A percentile compares a stretch with the other conserved stretches of the same genome.
Conservation (phyloP, 2,888 invertebrate species). For the Polymixis flavicincta region DNA sequence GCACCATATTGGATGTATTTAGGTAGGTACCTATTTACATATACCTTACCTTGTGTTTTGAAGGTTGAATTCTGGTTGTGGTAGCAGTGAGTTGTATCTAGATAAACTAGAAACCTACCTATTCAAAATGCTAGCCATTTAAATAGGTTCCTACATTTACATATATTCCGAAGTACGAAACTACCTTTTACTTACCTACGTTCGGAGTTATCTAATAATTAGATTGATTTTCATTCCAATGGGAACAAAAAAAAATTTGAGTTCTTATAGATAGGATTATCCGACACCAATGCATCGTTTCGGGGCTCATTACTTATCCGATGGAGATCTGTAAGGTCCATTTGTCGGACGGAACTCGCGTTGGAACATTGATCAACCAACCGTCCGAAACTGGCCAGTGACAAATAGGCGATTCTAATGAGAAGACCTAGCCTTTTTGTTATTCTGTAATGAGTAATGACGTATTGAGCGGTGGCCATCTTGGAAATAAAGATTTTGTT, state of each 20-base stretch:
- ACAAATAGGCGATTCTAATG: conserved; percentile 64
- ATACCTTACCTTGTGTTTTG: not conserved
- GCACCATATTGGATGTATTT: too few species aligned
- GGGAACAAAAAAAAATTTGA: conserved; percentile 9
- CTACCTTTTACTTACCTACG: not conserved
- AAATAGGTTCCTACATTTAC: not conserved
- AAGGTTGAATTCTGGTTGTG: not conserved
- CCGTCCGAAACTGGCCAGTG: conserved; percentile 49
- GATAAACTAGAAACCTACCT: too few species aligned
- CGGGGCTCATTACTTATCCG: conserved; percentile 61
- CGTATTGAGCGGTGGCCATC: conserved; percentile 18
- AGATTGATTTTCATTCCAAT: conserved; percentile 26
- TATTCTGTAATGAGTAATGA: conserved; percentile 17
- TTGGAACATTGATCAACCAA: conserved; percentile 56
- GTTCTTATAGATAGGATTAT: conserved; percentile 42
- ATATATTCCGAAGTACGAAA: not conserved
- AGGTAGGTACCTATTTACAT: not conserved
- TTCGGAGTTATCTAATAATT: conserved; percentile 7
- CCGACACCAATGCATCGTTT: conserved; percentile 45
- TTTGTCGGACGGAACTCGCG: conserved; percentile 51
- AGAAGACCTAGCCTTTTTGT: conserved; percentile 22
- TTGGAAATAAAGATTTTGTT: conserved; percentile 27
- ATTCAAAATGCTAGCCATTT: too few species aligned
- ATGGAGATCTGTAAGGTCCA: conserved; percentile 65
- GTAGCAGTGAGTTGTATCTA: not conserved